phyloP scores from a whole-genome alignment of 2,113 vertebrate species.

The Lota lota region DNA sequence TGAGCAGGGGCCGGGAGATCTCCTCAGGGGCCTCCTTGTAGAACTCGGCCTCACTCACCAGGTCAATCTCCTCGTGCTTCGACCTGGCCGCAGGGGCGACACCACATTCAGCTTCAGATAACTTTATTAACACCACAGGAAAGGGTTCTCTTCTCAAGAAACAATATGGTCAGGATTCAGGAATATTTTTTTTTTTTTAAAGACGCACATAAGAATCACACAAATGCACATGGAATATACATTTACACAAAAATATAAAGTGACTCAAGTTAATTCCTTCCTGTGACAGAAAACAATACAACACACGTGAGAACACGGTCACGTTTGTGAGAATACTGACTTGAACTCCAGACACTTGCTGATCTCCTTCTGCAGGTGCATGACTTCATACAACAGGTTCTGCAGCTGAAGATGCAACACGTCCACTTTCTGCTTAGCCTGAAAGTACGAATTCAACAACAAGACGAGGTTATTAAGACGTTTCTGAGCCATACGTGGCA shows the following conservation, averaged over 20 bases:
- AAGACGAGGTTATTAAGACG: no score
- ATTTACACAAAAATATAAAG: no score
- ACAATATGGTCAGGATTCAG: no score
- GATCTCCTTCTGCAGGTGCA: slow-evolving; percentile 99
- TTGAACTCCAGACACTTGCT: slow-evolving; percentile 98
- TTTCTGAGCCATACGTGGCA: no score
- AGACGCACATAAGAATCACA: not conserved
- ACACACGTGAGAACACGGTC: no score
- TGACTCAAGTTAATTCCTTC: no score
- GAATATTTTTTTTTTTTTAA: not conserved
- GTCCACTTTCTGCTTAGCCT: slow-evolving; percentile 96
- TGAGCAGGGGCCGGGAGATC: slow-evolving; percentile 85
- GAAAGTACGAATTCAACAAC: not conserved
- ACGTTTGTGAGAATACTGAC: slow-evolving; percentile 70
- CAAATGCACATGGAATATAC: not conserved
- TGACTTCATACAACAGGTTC: slow-evolving; percentile 94
- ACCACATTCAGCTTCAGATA: no score
- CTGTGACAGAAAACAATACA: no score
- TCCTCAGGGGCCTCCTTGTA: slow-evolving; percentile 84
- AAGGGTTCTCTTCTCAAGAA: no score
- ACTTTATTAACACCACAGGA: no score
- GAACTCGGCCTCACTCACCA: slow-evolving; percentile 91
- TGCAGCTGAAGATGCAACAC: slow-evolving; percentile 96
- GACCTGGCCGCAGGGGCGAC: slow-evolving; percentile 74
- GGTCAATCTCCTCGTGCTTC: slow-evolving; percentile 94